Evolutionary conservation across 2,113 vertebrate genomes (phyloP), one percentile per base, ranked within the genome.

Genomic region (Lucifuga dentata): DNA sequence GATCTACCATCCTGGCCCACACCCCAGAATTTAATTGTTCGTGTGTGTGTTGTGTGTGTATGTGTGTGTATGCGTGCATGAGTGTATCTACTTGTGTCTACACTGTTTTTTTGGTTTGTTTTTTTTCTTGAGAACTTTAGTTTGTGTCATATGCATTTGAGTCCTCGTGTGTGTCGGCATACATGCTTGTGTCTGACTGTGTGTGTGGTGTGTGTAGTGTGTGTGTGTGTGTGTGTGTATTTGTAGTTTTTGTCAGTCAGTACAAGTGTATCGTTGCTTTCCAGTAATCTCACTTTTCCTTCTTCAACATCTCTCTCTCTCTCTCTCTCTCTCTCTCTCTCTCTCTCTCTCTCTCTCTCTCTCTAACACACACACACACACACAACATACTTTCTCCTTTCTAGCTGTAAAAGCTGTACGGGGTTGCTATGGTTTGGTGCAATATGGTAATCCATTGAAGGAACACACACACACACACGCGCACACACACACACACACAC

Each of bases 21-120:
- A 90, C 80, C 68, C 74, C 73, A 87, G 81, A 78, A 58, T 48
- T 57, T 67, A 61, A 75, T 63, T 79, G 45, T 83, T 64, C 32
- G 24, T 70, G 63, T 51, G 63, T 64, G 43, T 48, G 48, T 24
- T 59, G 39, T 35, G 56, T 49, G 46, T 24, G 56, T 52, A 35
- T 56, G 52, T 66, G 49, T 73, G 51, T 48, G 13, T 19, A 40
- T 39, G 15, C 65, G 15, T 65, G 26, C 12, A 21, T 52, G 32
- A 1, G 53, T 66, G 65, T 73, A 56, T 78, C 63, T 59, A 53
- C 21, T 50, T 72, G 57, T 53, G 38, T 69, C n/a, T n/a, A n/a
- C n/a, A n/a, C n/a, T n/a, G n/a, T n/a, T n/a, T n/a, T n/a, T n/a
- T n/a, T n/a, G n/a, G n/a, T n/a, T n/a, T n/a, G n/a, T n/a, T n/a